Base-by-base conservation (phyloP, 2,113 vertebrate genomes). In the Stegostoma tigrinum region DNA sequence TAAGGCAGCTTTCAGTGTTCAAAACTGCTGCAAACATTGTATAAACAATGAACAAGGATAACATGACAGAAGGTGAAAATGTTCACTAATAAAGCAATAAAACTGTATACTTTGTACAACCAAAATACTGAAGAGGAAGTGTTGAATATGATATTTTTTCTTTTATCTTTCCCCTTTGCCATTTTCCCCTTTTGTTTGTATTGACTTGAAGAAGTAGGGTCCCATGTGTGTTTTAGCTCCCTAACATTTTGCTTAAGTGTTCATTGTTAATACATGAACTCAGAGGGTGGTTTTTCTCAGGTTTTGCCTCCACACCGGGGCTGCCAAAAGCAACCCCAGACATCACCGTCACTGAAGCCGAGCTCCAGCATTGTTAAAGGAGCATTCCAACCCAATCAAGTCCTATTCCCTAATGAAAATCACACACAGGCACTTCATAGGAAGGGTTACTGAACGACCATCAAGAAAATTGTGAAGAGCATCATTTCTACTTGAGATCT, bases 1-100 rank as follows among this genome's bases (percentile, higher is more conserved):
- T 66, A 91, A 91, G 89, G n/a, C 89, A 66, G 89, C 55, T 66
- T 91, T 66, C 61, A 91, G 55, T 91, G 89, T 91, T 55, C 55
- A 91, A 91, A 66, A 64, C 89, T 66, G 61, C 55, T 91, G 89
- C 61, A 66, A 91, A 55, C 61, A 91, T 91, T 91, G 66, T 61
- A 64, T 66, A 91, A 91, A 38, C 30, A n/a, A 91, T n/a, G 55
- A 66, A 61, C 55, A 66, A 91, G 55, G 21, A 34, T 19, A 64
- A 61, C 30, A 21, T 66, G n/a, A 91, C 89, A 91, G 34, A 34
- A 66, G 27, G 24, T 66, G 30, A 7, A 64, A 66, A 61, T 55
- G 21, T 89, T 45, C 8, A 91, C 34, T 23, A 93, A 0, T 21
- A 66, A 66, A 93, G 38, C n/a, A 91, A 64, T 34, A 61, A 61